Evolutionary conservation across 2,797 vertebrate genomes (phyloP).

Genomic region (Cossypha heuglini): DNA sequence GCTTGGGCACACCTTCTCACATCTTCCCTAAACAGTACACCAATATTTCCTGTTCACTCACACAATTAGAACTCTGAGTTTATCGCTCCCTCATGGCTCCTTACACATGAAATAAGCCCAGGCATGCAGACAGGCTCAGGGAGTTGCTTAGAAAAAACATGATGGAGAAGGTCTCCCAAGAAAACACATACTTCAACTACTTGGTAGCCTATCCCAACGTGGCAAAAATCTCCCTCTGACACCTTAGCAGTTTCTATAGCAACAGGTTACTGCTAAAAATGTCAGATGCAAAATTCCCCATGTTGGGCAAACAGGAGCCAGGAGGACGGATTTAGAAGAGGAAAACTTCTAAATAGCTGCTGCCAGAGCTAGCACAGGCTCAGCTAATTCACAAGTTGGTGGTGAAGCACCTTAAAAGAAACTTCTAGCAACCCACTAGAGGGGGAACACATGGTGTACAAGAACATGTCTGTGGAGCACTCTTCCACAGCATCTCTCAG

Average conservation of each 20-base stretch:
- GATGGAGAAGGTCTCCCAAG: not conserved
- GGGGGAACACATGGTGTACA: not conserved
- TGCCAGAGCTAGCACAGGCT: not conserved
- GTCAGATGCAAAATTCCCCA: conserved; percentile 10
- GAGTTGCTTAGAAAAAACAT: not conserved
- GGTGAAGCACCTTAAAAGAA: not conserved
- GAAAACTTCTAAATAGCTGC: conserved; percentile 19
- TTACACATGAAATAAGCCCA: not conserved
- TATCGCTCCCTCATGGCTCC: not conserved
- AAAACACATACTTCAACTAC: not conserved
- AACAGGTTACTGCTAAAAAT: conserved; percentile 60
- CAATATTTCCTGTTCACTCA: not conserved
- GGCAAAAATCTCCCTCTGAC: conserved; percentile 41
- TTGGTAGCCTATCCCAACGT: not conserved
- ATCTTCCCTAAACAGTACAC: not conserved
- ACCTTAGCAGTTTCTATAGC: conserved; percentile 60
- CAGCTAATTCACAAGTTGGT: not conserved
- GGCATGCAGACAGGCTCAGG: not conserved
- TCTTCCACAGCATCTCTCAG: not conserved
- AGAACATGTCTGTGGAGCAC: not conserved
- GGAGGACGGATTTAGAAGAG: not conserved
- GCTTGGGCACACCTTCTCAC: not conserved
- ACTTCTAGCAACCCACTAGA: not conserved
- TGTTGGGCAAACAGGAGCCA: conserved; percentile 16
- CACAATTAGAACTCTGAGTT: not conserved